Evolutionary conservation across 2,797 vertebrate genomes (phyloP), one percentile per base, ranked within the genome.

Genomic region (Onychomys torridus): DNA sequence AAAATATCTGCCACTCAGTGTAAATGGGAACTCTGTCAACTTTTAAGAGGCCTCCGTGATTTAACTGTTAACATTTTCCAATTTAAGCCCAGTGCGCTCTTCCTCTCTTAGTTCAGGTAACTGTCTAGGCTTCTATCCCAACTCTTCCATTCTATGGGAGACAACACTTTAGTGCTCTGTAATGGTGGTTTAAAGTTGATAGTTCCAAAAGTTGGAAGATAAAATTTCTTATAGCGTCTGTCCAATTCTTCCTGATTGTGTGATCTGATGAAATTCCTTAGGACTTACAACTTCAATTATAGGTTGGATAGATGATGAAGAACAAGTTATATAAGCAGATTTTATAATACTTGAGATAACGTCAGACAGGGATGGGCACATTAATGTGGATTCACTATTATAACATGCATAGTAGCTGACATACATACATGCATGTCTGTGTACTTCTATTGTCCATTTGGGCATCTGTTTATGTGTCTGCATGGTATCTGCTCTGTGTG

Each of bases 101-200:
- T 91, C 67, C 57, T 94, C 29, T 93, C 19, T 43, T 61, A 86
- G 83, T 14, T 6, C 40, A 29, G 17, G 29, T 69, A 78, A 81
- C 52, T 79, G 79, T 10, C 61, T 0, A 83, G 73, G 27, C 21
- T 71, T 93, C 57, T 63, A 27, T 69, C 34, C n/a, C 10, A 16
- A 63, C 49, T 75, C n/a, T 63, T 71, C 40, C 23, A 9, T 90
- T 84, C n/a, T 81, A 29, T 67, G 59, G 52, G 46, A 94, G 95
- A 85, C 34, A 84, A 76, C 61, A 75, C 90, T 55, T 78, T 67
- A 95, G 52, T 63, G 79, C 19, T 86, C 40, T 61, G 23, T 46
- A 87, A 89, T 84, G 57, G 91, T 83, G 57, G 95, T 71, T 95
- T 76, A 94, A 97, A 94, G 59, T 49, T 55, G 46, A 52, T 87